phyloP scores from a whole-genome alignment of 1,140 invertebrate species.

The Dendroctonus ponderosae region DNA sequence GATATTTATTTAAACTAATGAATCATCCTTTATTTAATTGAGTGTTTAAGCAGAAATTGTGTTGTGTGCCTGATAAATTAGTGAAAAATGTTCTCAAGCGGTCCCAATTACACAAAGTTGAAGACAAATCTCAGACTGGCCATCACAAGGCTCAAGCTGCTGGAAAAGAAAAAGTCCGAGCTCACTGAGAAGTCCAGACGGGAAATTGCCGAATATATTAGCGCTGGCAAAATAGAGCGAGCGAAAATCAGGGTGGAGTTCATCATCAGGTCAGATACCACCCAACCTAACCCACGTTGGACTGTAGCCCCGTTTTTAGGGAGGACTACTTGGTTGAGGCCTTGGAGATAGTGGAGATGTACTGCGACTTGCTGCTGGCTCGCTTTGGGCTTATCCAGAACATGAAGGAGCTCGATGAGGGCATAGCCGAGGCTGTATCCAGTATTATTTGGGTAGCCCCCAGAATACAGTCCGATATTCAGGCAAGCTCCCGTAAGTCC shows the following conservation, averaged over 20 bases:
- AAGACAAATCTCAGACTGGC: slow-evolving; percentile 94
- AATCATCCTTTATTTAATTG: too few relatives aligned
- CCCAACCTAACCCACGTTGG: not conserved
- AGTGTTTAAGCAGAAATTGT: too few relatives aligned
- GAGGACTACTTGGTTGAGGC: slow-evolving; percentile 99
- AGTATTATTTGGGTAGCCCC: slow-evolving; percentile 96
- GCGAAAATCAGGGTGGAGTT: slow-evolving; percentile 97
- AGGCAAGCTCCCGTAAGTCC: slow-evolving; percentile 47
- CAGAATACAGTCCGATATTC: slow-evolving; percentile 77
- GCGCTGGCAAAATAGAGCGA: slow-evolving; percentile 83
- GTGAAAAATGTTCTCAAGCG: slow-evolving; percentile 77
- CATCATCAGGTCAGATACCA: slow-evolving; percentile 72
- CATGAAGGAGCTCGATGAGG: slow-evolving; percentile 96
- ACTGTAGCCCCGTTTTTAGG: slow-evolving; percentile 50
- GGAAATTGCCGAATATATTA: slow-evolving; percentile 97
- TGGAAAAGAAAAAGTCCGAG: slow-evolving; percentile 99
- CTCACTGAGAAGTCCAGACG: slow-evolving; percentile 91
- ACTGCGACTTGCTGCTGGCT: slow-evolving; percentile 95
- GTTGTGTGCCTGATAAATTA: not conserved
- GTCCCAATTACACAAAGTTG: slow-evolving; percentile 89
- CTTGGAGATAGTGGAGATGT: slow-evolving; percentile 99
- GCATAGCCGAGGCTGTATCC: slow-evolving; percentile 92
- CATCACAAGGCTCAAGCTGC: slow-evolving; percentile 88
- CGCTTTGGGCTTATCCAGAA: slow-evolving; percentile 96
- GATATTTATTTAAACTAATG: too few relatives aligned